These are phyloP conservation scores for Alviniconcha strummeri DNA, from an alignment of 2,888 invertebrate genomes.

Conservation along the genomic window DNA sequence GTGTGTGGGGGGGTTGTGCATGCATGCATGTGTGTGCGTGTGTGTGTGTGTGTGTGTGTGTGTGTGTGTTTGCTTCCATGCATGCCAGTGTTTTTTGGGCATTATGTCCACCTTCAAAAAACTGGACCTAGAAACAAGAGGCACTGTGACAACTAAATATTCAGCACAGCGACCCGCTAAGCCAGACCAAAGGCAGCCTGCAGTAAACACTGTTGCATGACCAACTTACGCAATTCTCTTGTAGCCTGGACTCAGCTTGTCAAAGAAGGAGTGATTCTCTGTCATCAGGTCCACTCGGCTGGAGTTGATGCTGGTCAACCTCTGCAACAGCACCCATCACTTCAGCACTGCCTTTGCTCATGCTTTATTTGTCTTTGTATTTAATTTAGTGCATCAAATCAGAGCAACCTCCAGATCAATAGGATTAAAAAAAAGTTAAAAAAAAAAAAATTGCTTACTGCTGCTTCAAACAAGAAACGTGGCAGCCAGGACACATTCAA, in stretches of 20 bases:
- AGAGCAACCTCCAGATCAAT: neutral
- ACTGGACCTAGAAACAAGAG: too few relatives aligned
- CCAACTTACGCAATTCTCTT: constrained; percentile 59
- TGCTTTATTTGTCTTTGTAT: neutral
- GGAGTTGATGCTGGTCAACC: constrained; percentile 9
- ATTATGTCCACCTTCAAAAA: too few relatives aligned
- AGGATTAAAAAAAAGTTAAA: neutral
- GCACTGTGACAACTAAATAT: too few relatives aligned
- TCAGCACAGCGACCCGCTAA: too few relatives aligned
- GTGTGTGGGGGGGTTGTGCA: too few relatives aligned
- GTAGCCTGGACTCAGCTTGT: constrained; percentile 52
- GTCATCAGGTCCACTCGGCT: neutral
- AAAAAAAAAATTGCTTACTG: neutral
- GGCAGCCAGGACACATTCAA: neutral
- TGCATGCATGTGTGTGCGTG: too few relatives aligned
- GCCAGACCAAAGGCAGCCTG: too few relatives aligned
- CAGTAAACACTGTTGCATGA: too few relatives aligned
- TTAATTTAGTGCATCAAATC: neutral
- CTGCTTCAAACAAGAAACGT: too few relatives aligned
- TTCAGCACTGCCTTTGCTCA: neutral
- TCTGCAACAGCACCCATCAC: constrained; percentile 12
- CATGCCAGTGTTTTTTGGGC: too few relatives aligned
- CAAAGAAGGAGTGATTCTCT: constrained; percentile 49
- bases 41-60: too few relatives aligned
- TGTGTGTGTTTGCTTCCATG: too few relatives aligned